Conservation (phyloP, 2,888 invertebrate genomes). For the Neoitamus cyanurus region DNA sequence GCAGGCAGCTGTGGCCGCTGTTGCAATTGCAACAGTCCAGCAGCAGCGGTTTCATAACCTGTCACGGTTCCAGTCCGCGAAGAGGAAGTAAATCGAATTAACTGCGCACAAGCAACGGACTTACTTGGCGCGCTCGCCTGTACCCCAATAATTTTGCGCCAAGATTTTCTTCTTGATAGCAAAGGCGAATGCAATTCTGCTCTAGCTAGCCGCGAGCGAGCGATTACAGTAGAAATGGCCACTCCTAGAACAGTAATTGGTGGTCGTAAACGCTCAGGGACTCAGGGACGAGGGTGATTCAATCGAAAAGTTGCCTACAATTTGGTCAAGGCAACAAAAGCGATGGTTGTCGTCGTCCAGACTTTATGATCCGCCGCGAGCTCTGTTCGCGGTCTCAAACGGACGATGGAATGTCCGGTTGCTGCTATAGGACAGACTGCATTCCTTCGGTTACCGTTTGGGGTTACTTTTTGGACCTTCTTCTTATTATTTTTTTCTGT, state of each 20-base stretch:
- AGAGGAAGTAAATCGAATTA: neutral
- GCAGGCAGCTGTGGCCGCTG: neutral
- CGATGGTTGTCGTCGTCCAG: neutral
- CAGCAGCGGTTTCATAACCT: neutral
- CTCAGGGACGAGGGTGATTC: neutral
- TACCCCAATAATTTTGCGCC: neutral
- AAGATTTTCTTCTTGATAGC: neutral
- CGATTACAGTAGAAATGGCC: neutral
- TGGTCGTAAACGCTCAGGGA: neutral
- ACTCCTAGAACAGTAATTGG: neutral
- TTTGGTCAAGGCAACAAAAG: neutral
- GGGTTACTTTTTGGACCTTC: neutral
- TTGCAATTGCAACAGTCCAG: neutral
- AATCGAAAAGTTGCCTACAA: neutral
- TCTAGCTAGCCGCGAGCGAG: neutral
- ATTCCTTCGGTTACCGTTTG: neutral
- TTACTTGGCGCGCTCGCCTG: neutral
- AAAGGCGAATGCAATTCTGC: neutral
- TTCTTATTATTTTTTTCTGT: neutral
- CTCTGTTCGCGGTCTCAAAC: neutral
- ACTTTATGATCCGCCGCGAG: neutral
- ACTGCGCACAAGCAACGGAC: neutral
- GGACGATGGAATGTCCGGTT: neutral
- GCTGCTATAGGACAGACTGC: neutral
- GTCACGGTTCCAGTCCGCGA: neutral